Evolutionary conservation across 2,797 vertebrate species (phyloP).

Genomic region (Microctenopoma lineatum): DNA sequence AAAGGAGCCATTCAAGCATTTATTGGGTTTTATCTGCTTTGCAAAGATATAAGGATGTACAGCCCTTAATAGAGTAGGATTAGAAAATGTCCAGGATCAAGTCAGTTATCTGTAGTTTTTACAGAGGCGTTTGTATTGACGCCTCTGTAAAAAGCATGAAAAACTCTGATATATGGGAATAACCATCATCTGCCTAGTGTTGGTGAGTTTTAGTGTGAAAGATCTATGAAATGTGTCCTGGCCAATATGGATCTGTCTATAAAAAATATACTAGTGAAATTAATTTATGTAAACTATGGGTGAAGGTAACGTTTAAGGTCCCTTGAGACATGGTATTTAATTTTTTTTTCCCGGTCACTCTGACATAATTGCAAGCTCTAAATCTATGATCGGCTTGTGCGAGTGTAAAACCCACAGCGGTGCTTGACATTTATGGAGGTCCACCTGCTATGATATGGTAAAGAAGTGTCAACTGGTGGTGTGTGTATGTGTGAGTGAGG

Average conservation of each 20-base stretch:
- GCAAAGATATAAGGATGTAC: slow-evolving; percentile 34
- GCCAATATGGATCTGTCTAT: slow-evolving; percentile 81
- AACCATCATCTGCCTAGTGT: slow-evolving; percentile 72
- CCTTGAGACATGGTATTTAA: slow-evolving; percentile 78
- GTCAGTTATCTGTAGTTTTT: background rate
- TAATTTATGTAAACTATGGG: slow-evolving; percentile 86
- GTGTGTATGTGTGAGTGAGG: no score
- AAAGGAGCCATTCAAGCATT: slow-evolving; percentile 49
- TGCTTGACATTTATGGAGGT: slow-evolving; percentile 82
- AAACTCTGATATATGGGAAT: slow-evolving; percentile 58
- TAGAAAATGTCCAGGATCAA: background rate
- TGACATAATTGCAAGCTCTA: slow-evolving; percentile 85
- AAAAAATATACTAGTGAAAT: slow-evolving; percentile 82
- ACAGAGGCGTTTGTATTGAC: slow-evolving; percentile 75
- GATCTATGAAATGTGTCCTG: slow-evolving; percentile 78
- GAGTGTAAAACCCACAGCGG: slow-evolving; percentile 70
- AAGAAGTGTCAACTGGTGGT: slow-evolving; percentile 24
- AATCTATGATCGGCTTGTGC: slow-evolving; percentile 82
- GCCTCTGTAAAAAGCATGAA: slow-evolving; percentile 66
- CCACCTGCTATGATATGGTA: slow-evolving; percentile 61
- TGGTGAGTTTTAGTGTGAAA: slow-evolving; percentile 76
- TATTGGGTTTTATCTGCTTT: slow-evolving; percentile 53
- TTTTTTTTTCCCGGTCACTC: slow-evolving; percentile 78
- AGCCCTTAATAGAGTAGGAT: slow-evolving; percentile 4
- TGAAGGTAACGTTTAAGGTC: slow-evolving; percentile 58